phyloP scores from a whole-genome alignment of 2,888 invertebrate species.

The Dermolepida albohirtum region DNA sequence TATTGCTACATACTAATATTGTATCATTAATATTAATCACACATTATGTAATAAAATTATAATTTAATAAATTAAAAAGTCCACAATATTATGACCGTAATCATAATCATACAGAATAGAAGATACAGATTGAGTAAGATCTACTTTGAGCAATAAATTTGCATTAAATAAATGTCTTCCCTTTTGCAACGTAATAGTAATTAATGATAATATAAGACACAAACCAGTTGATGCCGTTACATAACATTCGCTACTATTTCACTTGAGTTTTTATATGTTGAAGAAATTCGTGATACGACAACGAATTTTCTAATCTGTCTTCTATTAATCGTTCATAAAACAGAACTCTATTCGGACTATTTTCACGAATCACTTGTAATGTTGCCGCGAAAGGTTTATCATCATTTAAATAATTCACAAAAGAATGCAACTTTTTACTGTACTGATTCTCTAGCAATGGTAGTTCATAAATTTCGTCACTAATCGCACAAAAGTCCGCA shows the following conservation, averaged over 20 bases:
- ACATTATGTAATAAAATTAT: constrained; percentile 45
- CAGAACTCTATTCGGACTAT: constrained; percentile 82
- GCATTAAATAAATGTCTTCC: constrained; percentile 48
- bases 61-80: constrained; percentile 49
- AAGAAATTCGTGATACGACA: constrained; percentile 98
- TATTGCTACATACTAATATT: constrained; percentile 51
- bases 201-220: constrained; percentile 42
- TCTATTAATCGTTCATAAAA: constrained; percentile 93
- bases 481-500: constrained; percentile 77
- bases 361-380: constrained; percentile 90
- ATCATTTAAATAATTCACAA: constrained; percentile 86
- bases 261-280: constrained; percentile 93
- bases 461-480: constrained; percentile 81
- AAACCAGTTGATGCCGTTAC: constrained; percentile 22
- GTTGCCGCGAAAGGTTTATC: constrained; percentile 85
- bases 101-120: constrained; percentile 28
- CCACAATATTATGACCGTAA: constrained; percentile 34
- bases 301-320: constrained; percentile 92
- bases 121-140: constrained; percentile 43
- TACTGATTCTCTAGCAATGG: constrained; percentile 82
- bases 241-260: constrained; percentile 70
- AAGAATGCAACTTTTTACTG: constrained; percentile 80
- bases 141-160: constrained; percentile 56
- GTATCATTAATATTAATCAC: constrained; percentile 43
- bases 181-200: constrained; percentile 34